Percentiles rank a stretch among this genome's conserved stretches.
These are phyloP conservation scores for Apotomis capreana DNA, from an alignment of 2,888 invertebrate genomes.

Conservation along the genomic window DNA sequence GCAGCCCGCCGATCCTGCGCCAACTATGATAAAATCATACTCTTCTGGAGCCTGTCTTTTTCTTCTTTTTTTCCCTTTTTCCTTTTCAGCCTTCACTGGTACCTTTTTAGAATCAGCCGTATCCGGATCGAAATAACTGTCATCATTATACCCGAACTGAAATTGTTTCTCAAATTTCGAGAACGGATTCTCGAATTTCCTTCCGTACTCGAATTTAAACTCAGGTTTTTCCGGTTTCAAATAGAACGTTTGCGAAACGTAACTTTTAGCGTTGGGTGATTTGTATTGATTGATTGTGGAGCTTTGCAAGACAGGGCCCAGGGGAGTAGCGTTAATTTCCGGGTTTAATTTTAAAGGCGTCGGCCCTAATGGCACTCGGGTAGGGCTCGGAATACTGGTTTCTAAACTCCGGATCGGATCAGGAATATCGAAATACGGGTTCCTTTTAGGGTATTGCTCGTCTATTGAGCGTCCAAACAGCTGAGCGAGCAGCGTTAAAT, in stretches of 20 bases:
- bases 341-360: slow-evolving; percentile 43
- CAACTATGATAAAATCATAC: slow-evolving; percentile 85
- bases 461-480: slow-evolving; percentile 83
- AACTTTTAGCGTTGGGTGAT: slow-evolving; percentile 50
- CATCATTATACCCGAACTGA: slow-evolving; percentile 51
- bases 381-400: slow-evolving; percentile 36
- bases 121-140: slow-evolving; percentile 55
- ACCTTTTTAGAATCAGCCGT: slow-evolving; percentile 56
- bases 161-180: slow-evolving; percentile 44
- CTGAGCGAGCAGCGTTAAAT: slow-evolving; percentile 81
- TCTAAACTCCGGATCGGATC: slow-evolving; percentile 38
- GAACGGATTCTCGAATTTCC: slow-evolving; percentile 45
- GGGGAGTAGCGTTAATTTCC: slow-evolving; percentile 38
- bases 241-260: slow-evolving; percentile 49
- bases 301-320: slow-evolving; percentile 49
- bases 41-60: slow-evolving; percentile 64
- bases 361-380: slow-evolving; percentile 45
- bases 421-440: slow-evolving; percentile 43
- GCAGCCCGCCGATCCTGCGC: slow-evolving; percentile 87
- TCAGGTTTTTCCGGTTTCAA: slow-evolving; percentile 51
- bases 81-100: slow-evolving; percentile 46
- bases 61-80: slow-evolving; percentile 51
- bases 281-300: slow-evolving; percentile 49
- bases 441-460: slow-evolving; percentile 49
- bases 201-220: slow-evolving; percentile 49